phyloP scores from a whole-genome alignment of 2,888 invertebrate species.

The Aproaerema taeniolella region DNA sequence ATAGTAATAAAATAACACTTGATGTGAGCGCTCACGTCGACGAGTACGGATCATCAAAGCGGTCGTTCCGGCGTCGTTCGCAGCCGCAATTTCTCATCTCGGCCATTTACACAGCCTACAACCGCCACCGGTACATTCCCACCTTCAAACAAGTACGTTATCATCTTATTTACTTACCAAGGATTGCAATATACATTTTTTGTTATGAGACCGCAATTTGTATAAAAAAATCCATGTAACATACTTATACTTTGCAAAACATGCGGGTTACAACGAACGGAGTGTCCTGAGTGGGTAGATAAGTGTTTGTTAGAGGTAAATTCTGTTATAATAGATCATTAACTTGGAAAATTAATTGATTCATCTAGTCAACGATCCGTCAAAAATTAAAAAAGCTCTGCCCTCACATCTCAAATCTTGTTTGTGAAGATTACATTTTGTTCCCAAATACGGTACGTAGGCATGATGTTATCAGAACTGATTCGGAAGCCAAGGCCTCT shows the following conservation, averaged over 20 bases:
- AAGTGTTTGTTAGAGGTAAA: no score
- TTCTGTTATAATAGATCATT: no score
- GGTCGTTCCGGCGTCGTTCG: constrained; percentile 11
- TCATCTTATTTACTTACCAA: not conserved
- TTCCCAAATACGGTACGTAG: not conserved
- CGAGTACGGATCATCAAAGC: constrained; percentile 10
- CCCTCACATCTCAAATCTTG: not conserved
- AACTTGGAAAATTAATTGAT: no score
- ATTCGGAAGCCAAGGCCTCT: constrained; percentile 27
- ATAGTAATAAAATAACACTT: constrained; percentile 11
- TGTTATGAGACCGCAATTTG: no score
- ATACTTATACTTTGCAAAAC: no score
- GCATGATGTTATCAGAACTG: constrained; percentile 32
- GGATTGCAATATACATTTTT: no score
- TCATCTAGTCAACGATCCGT: no score
- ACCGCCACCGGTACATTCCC: not conserved
- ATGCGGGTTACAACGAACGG: no score
- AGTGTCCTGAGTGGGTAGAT: no score
- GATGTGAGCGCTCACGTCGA: constrained; percentile 6
- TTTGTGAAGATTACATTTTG: not conserved
- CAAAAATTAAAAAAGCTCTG: no score
- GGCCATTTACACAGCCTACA: constrained; percentile 12
- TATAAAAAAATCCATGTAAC: no score
- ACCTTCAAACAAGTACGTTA: not conserved
- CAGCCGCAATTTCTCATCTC: constrained; percentile 16